phyloP scores from a whole-genome alignment of 2,797 vertebrate species.

The Lacerta agilis region DNA sequence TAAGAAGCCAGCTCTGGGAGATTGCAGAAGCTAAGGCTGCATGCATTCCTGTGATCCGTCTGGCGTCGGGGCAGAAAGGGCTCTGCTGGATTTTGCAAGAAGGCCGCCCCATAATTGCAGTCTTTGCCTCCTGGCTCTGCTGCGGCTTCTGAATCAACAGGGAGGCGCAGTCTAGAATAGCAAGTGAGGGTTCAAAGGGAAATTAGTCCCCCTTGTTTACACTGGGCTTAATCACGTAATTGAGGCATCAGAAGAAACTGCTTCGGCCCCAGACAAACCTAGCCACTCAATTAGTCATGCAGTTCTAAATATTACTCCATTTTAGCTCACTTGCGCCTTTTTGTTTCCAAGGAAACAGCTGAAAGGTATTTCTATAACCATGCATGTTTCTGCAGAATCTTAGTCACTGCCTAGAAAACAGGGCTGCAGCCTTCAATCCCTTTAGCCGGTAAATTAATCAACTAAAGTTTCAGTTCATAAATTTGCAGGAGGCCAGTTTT shows the following conservation, averaged over 20 bases:
- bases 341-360: slow-evolving; percentile 25
- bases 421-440: neutral
- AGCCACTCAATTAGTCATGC: slow-evolving; percentile 26
- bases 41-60: slow-evolving; percentile 44
- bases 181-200: slow-evolving; percentile 65
- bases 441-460: neutral
- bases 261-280: neutral
- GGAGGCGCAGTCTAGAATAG: slow-evolving; percentile 58
- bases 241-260: slow-evolving; percentile 9
- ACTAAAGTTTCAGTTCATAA: neutral
- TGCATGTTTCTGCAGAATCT: slow-evolving; percentile 18
- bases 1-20: neutral
- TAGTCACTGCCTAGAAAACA: neutral
- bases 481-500: neutral
- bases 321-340: slow-evolving; percentile 13
- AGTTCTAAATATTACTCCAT: slow-evolving; percentile 14
- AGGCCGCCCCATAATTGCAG: slow-evolving; percentile 60
- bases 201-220: slow-evolving; percentile 65
- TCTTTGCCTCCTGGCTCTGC: slow-evolving; percentile 50
- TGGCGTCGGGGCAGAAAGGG: slow-evolving; percentile 7
- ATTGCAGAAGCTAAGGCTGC: slow-evolving; percentile 58
- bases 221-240: slow-evolving; percentile 46
- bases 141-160: slow-evolving; percentile 62
- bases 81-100: slow-evolving; percentile 38
- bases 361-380: slow-evolving; percentile 35